Base-by-base conservation (phyloP, 2,797 vertebrate species). In the Uromys caudimaculatus region DNA sequence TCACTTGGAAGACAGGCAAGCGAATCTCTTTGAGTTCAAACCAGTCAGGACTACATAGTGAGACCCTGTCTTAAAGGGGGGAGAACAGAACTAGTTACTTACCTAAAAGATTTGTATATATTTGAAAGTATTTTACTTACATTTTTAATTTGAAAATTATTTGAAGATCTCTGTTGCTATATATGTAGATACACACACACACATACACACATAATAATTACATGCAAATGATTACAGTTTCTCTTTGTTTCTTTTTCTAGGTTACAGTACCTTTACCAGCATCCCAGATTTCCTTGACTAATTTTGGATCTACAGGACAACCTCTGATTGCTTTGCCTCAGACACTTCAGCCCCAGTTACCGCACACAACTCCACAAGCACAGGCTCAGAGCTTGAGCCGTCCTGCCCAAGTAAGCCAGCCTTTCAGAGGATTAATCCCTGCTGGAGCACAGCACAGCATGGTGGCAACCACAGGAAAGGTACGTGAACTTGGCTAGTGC, bases 261-360 rank as follows among this genome's bases (percentile, higher is more conserved):
- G 99, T 99, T 97, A 99, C 99, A 0, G 99, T 99, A 89, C 99
- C 99, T 97, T 98, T 99, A 95, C 99, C 99, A 32, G 99, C 99
- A 94, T 99, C 99, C 41, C 99, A 99, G 95, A 98, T 99, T 95
- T 99, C 99, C 75, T 97, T 99, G 98, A 98, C 99, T 78, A 99
- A 99, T 98, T 99, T 99, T 93, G 99, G 99, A 84, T 99, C 99
- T 1, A 99, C 99, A 24, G 99, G 99, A 27, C 99, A 99, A 97
- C 99, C 99, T 6, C 98, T 99, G 78, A 99, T 99, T 97, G 99
- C 99, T 47, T 98, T 99, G 84, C 99, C 99, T 89, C 99, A 99
- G 60, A 99, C 99, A 38, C 95, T 99, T 81, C 99, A 99, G 32
- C 98, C 98, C 58, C 98, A 98, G 1, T 94, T 99, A 64, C 98